Evolutionary conservation across 64 coral and sea anemone genomes (phyloP).

Genomic region (Actinia equina): DNA sequence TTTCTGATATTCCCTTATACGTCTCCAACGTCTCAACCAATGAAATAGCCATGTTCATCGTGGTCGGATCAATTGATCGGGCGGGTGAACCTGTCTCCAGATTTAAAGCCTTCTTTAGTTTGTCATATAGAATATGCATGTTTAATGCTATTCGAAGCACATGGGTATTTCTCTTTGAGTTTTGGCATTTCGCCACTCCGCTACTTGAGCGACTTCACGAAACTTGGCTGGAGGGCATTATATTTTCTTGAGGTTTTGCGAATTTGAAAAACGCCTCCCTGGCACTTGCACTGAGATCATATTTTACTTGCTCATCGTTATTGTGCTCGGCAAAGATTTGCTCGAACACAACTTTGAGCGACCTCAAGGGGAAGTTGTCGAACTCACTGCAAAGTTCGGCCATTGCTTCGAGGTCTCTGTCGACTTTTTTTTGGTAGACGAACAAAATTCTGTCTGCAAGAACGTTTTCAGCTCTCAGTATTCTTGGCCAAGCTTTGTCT

Average conservation of each 20-base stretch:
- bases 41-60: slow-evolving; percentile 58
- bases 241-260: slow-evolving; percentile 46
- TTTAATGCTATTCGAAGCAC: slow-evolving; percentile 48
- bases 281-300: slow-evolving; percentile 44
- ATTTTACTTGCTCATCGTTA: slow-evolving; percentile 16
- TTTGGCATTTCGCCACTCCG: slow-evolving; percentile 17
- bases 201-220: background rate
- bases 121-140: slow-evolving; percentile 53
- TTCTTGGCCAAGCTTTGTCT: slow-evolving; percentile 53
- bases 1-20: slow-evolving; percentile 62
- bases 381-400: slow-evolving; percentile 19
- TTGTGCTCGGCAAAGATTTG: slow-evolving; percentile 60
- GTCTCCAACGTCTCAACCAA: slow-evolving; percentile 51
- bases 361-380: slow-evolving; percentile 24
- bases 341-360: slow-evolving; percentile 33
- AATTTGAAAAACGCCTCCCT: slow-evolving; percentile 72
- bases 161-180: slow-evolving; percentile 35
- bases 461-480: slow-evolving; percentile 41
- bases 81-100: slow-evolving; percentile 33
- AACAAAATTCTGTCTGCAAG: slow-evolving; percentile 50
- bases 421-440: slow-evolving; percentile 20
- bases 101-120: slow-evolving; percentile 14
- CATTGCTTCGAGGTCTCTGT: slow-evolving; percentile 44
- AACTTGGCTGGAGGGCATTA: background rate
- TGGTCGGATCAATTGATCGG: slow-evolving; percentile 8